Conservation (phyloP, 2,797 vertebrate species). For the Peromyscus attwateri region DNA sequence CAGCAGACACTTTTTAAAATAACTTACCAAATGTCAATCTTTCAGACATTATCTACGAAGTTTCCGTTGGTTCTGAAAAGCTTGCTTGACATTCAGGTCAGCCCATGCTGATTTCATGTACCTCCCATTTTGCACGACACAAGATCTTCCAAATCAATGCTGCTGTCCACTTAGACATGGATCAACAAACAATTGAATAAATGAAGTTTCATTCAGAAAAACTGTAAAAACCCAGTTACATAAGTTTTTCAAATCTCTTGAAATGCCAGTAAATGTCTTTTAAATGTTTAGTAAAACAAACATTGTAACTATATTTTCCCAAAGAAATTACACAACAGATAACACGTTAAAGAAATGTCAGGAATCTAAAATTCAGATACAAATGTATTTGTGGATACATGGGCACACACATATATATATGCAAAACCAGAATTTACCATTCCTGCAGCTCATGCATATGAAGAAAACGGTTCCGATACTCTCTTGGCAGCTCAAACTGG, state of each 20-base stretch:
- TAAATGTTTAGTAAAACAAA: background rate
- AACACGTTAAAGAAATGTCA: slow-evolving; percentile 17
- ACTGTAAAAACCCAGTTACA: background rate
- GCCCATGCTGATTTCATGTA: background rate
- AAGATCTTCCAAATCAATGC: background rate
- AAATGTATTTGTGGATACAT: background rate
- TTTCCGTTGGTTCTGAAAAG: background rate
- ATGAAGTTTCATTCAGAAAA: background rate
- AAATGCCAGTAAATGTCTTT: background rate
- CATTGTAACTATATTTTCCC: background rate
- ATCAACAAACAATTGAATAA: background rate
- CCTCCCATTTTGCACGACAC: background rate
- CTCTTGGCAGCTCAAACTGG: slow-evolving; percentile 97
- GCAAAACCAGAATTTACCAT: slow-evolving; percentile 89
- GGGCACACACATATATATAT: background rate
- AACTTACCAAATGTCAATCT: background rate
- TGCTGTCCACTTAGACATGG: background rate
- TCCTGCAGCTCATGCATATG: slow-evolving; percentile 97
- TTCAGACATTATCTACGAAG: background rate
- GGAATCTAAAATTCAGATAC: slow-evolving; percentile 7
- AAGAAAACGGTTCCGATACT: slow-evolving; percentile 98
- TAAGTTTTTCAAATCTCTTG: background rate
- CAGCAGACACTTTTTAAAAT: background rate
- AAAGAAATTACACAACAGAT: slow-evolving; percentile 26
- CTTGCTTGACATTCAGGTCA: background rate